Conservation (phyloP, 2,113 vertebrate species). For the Oenanthe oenanthe region DNA sequence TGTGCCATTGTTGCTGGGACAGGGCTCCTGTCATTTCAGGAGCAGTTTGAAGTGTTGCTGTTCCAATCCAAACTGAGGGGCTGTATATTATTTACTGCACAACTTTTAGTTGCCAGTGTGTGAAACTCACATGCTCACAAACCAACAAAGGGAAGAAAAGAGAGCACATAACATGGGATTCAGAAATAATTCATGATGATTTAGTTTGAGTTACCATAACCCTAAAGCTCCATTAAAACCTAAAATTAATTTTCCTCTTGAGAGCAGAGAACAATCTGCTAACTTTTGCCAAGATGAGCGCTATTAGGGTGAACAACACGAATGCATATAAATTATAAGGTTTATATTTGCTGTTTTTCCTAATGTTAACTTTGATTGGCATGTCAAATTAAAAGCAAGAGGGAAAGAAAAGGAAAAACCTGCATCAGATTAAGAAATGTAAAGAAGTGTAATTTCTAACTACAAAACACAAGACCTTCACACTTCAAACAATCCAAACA, state of each 20-base stretch:
- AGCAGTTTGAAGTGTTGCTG: neutral
- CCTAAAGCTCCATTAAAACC: slow-evolving; percentile 51
- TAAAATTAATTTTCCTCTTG: slow-evolving; percentile 44
- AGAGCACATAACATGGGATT: slow-evolving; percentile 38
- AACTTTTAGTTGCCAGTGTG: neutral
- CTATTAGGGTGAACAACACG: slow-evolving; percentile 1
- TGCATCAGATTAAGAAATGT: slow-evolving; percentile 22
- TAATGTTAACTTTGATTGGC: slow-evolving; percentile 48
- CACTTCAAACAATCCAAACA: slow-evolving; percentile 37
- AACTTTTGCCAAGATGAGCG: slow-evolving; percentile 28
- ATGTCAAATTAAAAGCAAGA: slow-evolving; percentile 47
- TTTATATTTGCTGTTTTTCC: slow-evolving; percentile 42
- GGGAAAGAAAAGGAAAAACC: neutral
- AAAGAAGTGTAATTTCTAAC: slow-evolving; percentile 4
- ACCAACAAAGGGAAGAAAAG: neutral
- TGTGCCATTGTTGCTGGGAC: neutral
- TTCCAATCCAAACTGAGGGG: neutral
- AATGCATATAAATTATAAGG: neutral
- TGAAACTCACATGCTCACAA: neutral
- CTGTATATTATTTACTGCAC: neutral
- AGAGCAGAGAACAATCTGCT: slow-evolving; percentile 43
- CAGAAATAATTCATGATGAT: slow-evolving; percentile 51
- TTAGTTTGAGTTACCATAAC: slow-evolving; percentile 46
- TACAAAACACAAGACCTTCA: slow-evolving; percentile 37
- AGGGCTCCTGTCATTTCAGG: neutral